phyloP scores from a whole-genome alignment of 2,797 vertebrate genomes.

The Lagorchestes hirsutus region DNA sequence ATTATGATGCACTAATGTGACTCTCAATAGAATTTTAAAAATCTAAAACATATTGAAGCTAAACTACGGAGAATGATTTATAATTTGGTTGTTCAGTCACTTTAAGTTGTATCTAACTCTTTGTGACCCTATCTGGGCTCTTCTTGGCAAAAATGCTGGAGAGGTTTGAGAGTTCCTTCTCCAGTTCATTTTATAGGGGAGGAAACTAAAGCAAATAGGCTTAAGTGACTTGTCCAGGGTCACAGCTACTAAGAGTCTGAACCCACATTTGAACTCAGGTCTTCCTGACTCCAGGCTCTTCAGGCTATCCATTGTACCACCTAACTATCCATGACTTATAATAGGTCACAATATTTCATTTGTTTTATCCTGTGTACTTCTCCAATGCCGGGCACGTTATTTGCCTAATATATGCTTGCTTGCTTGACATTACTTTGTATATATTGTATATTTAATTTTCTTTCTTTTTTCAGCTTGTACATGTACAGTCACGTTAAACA shows the following conservation, averaged over 20 bases:
- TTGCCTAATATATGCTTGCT: not conserved
- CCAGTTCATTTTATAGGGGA: not conserved
- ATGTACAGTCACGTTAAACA: not conserved
- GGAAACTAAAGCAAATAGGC: not conserved
- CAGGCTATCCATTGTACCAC: not conserved
- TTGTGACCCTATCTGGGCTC: not conserved
- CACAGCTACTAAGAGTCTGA: not conserved
- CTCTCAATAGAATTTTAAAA: not conserved
- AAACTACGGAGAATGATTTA: not conserved
- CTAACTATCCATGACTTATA: not conserved
- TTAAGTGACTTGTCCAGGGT: not conserved
- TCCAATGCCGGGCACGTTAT: not conserved
- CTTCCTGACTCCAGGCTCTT: not conserved
- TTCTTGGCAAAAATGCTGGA: too few species aligned
- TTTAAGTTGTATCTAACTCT: not conserved
- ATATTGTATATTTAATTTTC: not conserved
- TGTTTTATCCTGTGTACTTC: not conserved
- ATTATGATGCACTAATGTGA: not conserved
- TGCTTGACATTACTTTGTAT: not conserved
- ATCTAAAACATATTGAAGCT: not conserved
- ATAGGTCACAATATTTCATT: not conserved
- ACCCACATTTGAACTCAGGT: not conserved
- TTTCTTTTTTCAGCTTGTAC: not conserved
- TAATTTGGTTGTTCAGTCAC: not conserved
- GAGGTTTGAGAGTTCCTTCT: too few species aligned